These are phyloP conservation scores for Nannospalax galili DNA, from an alignment of 2,113 vertebrate species.

Conservation along the genomic window DNA sequence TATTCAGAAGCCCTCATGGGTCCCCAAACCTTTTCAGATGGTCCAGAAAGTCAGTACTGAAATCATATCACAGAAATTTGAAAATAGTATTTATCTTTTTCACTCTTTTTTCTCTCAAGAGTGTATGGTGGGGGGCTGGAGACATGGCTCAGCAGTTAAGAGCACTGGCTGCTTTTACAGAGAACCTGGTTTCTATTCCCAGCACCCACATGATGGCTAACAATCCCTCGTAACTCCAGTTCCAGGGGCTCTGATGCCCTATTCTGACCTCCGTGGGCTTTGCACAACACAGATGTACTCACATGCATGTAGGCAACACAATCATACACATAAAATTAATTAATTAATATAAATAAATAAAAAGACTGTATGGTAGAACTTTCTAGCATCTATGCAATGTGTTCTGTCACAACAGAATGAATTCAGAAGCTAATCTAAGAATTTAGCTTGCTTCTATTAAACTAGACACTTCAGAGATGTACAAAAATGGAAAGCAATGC, in stretches of 20 bases:
- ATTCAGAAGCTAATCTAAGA: not conserved
- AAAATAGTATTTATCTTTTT: not conserved
- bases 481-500: not conserved
- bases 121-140: too few relatives aligned
- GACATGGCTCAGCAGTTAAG: too few relatives aligned
- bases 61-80: not conserved
- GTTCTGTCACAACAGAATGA: not conserved
- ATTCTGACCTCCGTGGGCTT: too few relatives aligned
- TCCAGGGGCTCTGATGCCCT: too few relatives aligned
- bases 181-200: too few relatives aligned
- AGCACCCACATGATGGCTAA: too few relatives aligned
- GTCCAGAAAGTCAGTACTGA: not conserved
- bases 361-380: not conserved
- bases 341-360: too few relatives aligned
- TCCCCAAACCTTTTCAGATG: not conserved
- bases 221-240: too few relatives aligned
- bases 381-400: not conserved
- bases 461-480: not conserved
- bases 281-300: too few relatives aligned
- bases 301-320: too few relatives aligned
- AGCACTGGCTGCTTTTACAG: too few relatives aligned
- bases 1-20: not conserved
- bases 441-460: not conserved
- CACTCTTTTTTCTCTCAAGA: not conserved
- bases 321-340: too few relatives aligned